These are phyloP conservation scores for Hemiprocne comata DNA, from an alignment of 2,113 vertebrate genomes.

Conservation along the genomic window DNA sequence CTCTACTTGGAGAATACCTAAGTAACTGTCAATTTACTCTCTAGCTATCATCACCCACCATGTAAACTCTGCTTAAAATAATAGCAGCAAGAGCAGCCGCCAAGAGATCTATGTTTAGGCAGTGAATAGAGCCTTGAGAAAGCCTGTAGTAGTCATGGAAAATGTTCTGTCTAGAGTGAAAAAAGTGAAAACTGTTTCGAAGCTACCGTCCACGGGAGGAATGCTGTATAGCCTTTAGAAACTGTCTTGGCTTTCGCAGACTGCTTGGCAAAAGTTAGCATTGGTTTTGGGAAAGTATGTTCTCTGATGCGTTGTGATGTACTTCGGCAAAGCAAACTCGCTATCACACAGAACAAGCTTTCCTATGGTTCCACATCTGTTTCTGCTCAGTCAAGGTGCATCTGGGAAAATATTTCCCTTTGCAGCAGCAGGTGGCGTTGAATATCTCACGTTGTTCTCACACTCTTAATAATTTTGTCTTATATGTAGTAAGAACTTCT, in stretches of 20 bases:
- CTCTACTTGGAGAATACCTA: background rate
- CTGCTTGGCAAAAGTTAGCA: background rate
- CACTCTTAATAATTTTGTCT: background rate
- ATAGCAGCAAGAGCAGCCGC: background rate
- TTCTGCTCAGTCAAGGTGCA: constrained; percentile 42
- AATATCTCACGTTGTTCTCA: constrained; percentile 21
- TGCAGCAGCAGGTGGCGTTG: constrained; percentile 60
- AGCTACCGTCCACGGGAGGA: background rate
- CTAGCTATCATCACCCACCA: background rate
- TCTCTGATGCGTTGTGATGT: accelerated
- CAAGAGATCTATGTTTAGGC: background rate
- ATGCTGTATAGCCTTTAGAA: background rate
- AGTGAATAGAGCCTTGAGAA: background rate
- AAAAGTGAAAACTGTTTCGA: background rate
- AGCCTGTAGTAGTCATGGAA: background rate
- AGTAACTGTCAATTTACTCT: background rate
- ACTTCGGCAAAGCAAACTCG: background rate
- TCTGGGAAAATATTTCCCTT: constrained; percentile 50
- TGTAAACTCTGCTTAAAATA: background rate
- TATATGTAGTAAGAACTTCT: background rate
- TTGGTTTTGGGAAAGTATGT: background rate
- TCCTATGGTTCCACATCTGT: background rate
- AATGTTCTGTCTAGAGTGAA: background rate
- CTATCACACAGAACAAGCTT: background rate
- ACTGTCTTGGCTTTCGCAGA: background rate